Evolutionary conservation across 2,113 vertebrate species (phyloP), one percentile per base, ranked within the genome.

Genomic region (Varanus salvator): DNA sequence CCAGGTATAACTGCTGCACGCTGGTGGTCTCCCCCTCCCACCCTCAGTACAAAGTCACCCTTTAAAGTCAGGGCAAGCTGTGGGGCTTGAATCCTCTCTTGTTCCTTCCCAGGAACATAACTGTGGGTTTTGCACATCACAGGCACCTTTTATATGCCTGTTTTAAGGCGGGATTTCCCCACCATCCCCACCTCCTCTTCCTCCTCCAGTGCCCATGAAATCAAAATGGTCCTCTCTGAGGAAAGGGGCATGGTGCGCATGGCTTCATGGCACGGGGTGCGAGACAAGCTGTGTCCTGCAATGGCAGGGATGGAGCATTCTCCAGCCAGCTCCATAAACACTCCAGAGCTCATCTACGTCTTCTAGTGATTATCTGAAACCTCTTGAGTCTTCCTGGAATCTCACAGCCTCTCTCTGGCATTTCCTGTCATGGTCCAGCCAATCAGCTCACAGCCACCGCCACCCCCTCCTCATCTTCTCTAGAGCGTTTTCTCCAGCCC

Each of bases 111-210:
- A 12, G 8, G 34, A 52, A 29, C 48, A 76, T 57, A 64, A 76
- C 77, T 88, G 83, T 19, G 0, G 54, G 54, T 0, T 3, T 25
- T 44, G 34, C 57, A 69, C 11, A 71, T 19, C 50, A 34, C 9
- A 48, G 2, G 0, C 54, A 50, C 6, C 0, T 0, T 1, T n/a
- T 1, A 0, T 5, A 17, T 71, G 2, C 0, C 84, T 87, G 78
- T 88, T 84, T 44, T 50, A 87, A 85, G 69, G 48, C 80, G 19
- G 5, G 27, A 7, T 86, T 91, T n/a, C n/a, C 25, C 44, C 8
- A 15, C 17, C 44, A 50, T 1, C 27, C 6, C 25, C 8, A 29
- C 68, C 6, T 6, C 23, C 68, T 4, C 52, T 27, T 34, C 54
- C 17, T 4, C 17, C 66, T 31, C 1, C 19, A 23, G 7, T 27